Percentiles rank a stretch among this genome's conserved stretches.
Evolutionary conservation across 2,888 invertebrate genomes (phyloP).

Genomic region (Phymatocera aterrima): DNA sequence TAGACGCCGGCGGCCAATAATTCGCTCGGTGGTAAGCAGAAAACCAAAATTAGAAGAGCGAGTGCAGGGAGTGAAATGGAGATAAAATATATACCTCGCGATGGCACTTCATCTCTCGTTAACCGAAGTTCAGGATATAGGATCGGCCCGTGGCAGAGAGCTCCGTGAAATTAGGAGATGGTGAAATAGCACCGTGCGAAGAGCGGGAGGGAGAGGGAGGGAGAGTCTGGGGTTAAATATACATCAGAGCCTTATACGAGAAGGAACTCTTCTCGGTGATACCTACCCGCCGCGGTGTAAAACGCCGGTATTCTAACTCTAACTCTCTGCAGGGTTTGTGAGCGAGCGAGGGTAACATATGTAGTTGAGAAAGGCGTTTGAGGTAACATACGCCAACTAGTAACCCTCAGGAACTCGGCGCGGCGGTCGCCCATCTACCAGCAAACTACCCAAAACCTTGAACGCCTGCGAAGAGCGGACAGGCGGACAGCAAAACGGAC

Average conservation of each 20-base stretch:
- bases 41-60: no score
- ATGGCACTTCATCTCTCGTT: constrained; percentile 36
- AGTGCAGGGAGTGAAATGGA: constrained; percentile 54
- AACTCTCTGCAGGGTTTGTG: neutral
- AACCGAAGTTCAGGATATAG: constrained; percentile 13
- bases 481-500: no score
- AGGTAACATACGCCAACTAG: constrained; percentile 40
- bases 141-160: neutral
- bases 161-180: constrained; percentile 43
- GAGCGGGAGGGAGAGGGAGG: neutral
- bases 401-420: constrained; percentile 33
- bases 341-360: constrained; percentile 16
- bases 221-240: constrained; percentile 34
- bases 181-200: constrained; percentile 41
- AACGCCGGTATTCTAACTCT: constrained; percentile 26
- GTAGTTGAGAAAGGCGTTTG: constrained; percentile 36
- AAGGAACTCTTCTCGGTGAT: neutral
- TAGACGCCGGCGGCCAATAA: no score
- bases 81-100: neutral
- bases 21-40: no score
- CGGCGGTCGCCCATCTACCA: constrained; percentile 35
- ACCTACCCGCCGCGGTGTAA: neutral
- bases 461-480: no score
- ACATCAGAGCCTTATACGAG: constrained; percentile 20
- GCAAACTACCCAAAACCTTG: constrained; percentile 42